Evolutionary conservation across 2,797 vertebrate species (phyloP), one percentile per base, ranked within the genome.

Genomic region (Macropus fuliginosus): DNA sequence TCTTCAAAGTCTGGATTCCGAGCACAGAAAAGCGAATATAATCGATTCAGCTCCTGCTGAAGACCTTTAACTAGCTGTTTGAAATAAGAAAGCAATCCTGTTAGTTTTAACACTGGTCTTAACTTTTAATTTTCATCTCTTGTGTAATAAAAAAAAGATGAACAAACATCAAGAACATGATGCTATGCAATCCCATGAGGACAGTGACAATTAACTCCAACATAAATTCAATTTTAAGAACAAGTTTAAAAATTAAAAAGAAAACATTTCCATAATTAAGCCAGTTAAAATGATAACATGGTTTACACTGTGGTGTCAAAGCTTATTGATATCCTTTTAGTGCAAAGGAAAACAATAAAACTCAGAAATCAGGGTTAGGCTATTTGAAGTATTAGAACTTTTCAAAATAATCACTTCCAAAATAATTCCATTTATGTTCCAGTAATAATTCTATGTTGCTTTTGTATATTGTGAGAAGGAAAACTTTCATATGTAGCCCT

Each of bases 1-100:
- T 99, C 99, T 98, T 99, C 99, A 81, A 99, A 99, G 97, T 99
- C 99, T 0, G 99, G 99, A 98, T 99, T 99, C 52, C 99, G 99
- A 46, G 99, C 99, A 98, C 99, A 99, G 99, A 99, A 99, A 46
- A 99, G 99, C 0, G 98, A 98, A 98, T 99, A 99, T 0, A 99
- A 99, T 40, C 99, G 98, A 98, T 99, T 99, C 95, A 99, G 98
- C 98, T 99, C 99, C 98, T 99, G 99, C 50, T 99, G 99, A 97
- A 99, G 99, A 91, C 99, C 99, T 98, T 99, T 99, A 90, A 99
- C 99, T 97, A 99, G 99, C 99, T 99, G 98, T 94, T 97, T 12
- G 91, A 96, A 96, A 96, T 92, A 96, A 95, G 94, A 95, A 98
- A 91, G 94, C 54, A 96, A 29, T 40, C 96, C 50, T 4, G 92